Conservation (phyloP, 1,140 invertebrate genomes). For the Octopus sinensis region DNA sequence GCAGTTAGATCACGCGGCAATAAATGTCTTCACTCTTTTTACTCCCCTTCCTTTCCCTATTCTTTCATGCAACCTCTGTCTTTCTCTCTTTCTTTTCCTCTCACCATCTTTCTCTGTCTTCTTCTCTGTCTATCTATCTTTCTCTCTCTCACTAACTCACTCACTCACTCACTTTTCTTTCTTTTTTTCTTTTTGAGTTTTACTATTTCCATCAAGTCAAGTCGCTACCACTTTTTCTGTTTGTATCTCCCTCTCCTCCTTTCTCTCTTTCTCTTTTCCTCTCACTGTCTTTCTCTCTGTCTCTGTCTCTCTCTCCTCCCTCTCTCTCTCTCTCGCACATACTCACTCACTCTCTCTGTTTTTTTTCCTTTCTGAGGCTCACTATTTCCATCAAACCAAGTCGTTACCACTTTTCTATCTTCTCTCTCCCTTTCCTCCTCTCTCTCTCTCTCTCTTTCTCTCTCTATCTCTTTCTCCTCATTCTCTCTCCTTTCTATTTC, state of each 20-base stretch:
- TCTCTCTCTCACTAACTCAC: background rate
- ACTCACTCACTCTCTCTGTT: background rate
- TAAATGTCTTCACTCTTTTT: background rate
- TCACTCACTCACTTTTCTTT: background rate
- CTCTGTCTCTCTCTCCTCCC: background rate
- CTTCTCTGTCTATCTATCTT: background rate
- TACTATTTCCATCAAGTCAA: slow-evolving; percentile 5
- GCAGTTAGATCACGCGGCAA: background rate
- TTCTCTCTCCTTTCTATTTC: background rate
- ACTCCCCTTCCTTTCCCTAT: background rate
- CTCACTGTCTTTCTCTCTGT: background rate
- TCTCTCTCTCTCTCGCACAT: background rate
- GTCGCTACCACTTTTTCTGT: background rate
- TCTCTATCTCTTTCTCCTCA: background rate
- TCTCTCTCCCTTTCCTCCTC: background rate
- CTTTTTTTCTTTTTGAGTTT: background rate
- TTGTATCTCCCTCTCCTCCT: background rate
- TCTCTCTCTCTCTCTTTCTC: background rate
- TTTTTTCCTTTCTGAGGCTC: background rate
- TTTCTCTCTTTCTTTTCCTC: slow-evolving; percentile 4
- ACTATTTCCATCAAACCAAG: too few relatives aligned
- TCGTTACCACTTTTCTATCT: background rate
- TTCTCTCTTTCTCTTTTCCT: background rate
- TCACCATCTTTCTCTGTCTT: background rate
- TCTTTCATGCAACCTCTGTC: background rate